Percentiles rank a stretch among this genome's conserved stretches.
Evolutionary conservation across 2,113 vertebrate genomes (phyloP).

Genomic region (Oreochromis niloticus): DNA sequence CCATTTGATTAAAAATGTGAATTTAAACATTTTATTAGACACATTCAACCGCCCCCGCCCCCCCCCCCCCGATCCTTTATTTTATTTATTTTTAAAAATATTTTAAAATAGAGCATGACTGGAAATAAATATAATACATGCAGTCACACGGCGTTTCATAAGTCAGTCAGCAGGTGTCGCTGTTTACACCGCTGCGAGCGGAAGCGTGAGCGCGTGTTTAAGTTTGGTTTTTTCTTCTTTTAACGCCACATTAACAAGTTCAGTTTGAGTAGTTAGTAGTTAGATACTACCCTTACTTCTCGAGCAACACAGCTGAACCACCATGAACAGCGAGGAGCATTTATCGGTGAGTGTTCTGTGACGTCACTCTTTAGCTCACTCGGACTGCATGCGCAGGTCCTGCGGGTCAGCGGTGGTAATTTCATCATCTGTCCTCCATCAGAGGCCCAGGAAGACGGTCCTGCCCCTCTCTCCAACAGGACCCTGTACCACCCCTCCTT

Average conservation of each 20-base stretch:
- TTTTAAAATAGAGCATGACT: not conserved
- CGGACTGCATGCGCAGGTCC: not conserved
- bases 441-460: not conserved
- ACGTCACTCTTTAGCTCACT: not conserved
- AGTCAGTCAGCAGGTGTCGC: not conserved
- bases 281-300: not conserved
- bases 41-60: too few species aligned
- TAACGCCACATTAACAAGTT: accelerated
- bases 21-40: not conserved
- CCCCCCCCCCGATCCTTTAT: too few species aligned
- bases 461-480: conserved; percentile 22
- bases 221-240: not conserved
- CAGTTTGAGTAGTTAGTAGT: not conserved
- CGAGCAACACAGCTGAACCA: not conserved
- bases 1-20: not conserved
- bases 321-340: not conserved
- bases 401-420: not conserved
- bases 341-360: not conserved
- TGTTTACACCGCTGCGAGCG: not conserved
- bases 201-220: not conserved
- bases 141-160: not conserved
- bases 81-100: too few species aligned
- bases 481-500: conserved; percentile 60
- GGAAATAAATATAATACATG: not conserved
- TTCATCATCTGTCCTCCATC: not conserved